These are phyloP conservation scores for Halcyon malimbica DNA, from an alignment of 2,113 vertebrate genomes.

Conservation along the genomic window DNA sequence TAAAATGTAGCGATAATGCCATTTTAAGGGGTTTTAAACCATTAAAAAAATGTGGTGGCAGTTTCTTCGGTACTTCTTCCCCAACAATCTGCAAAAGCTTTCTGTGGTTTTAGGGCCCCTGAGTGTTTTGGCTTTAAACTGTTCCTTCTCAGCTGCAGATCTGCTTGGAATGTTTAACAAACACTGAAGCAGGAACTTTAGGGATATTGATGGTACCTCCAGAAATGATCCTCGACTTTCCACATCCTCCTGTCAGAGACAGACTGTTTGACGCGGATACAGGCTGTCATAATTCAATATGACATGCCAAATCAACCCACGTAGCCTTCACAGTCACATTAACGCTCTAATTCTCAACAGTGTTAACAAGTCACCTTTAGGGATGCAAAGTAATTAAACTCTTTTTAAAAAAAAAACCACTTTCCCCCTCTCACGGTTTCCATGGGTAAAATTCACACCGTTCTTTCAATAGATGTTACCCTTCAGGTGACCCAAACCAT, in stretches of 20 bases:
- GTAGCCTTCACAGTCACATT: neutral
- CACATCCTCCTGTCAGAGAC: neutral
- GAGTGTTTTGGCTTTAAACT: neutral
- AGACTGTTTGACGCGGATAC: neutral
- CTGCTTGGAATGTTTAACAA: neutral
- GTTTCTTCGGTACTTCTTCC: neutral
- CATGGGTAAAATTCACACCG: neutral
- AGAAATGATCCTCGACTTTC: neutral
- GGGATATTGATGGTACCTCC: neutral
- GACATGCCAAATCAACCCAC: constrained; percentile 7
- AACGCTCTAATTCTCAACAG: neutral
- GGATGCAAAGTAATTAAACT: constrained; percentile 33
- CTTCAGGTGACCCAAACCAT: neutral
- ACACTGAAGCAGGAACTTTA: neutral
- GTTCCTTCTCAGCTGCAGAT: neutral
- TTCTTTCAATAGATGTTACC: neutral
- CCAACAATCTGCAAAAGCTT: neutral
- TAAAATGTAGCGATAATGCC: neutral
- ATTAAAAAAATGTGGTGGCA: neutral
- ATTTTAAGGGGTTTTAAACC: neutral
- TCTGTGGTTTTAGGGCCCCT: neutral
- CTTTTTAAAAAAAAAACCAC: neutral
- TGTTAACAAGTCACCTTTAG: constrained; percentile 32
- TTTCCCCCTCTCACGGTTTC: neutral
- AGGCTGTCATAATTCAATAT: constrained; percentile 11